Percentiles rank a stretch among this genome's conserved stretches.
These are phyloP conservation scores for Rhabdomys pumilio DNA, from an alignment of 2,797 vertebrate species.

Conservation along the genomic window DNA sequence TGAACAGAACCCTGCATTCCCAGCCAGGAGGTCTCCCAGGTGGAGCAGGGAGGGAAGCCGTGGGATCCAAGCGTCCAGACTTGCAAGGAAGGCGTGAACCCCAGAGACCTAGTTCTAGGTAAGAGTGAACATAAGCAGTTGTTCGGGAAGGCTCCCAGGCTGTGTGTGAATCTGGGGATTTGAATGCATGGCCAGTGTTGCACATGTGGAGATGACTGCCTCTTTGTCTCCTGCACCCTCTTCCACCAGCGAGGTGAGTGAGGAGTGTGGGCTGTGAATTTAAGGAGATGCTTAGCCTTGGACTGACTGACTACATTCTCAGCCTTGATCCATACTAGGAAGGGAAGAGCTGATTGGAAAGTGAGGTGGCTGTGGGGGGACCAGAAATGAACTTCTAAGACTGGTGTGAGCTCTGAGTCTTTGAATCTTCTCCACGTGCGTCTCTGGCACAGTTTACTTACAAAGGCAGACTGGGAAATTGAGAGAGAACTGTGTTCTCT, in stretches of 20 bases:
- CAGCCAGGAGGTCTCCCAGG: slow-evolving; percentile 71
- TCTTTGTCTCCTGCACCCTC: background rate
- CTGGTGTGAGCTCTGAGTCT: slow-evolving; percentile 39
- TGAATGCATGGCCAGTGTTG: background rate
- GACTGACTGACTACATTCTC: background rate
- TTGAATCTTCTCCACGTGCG: background rate
- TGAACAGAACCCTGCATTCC: slow-evolving; percentile 79
- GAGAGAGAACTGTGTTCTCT: background rate
- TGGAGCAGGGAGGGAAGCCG: slow-evolving; percentile 74
- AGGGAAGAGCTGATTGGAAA: background rate
- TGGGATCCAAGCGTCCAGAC: slow-evolving; percentile 73
- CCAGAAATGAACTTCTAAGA: background rate
- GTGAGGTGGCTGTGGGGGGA: background rate
- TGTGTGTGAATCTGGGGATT: background rate
- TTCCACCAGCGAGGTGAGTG: background rate
- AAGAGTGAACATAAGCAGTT: slow-evolving; percentile 46
- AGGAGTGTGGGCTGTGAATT: background rate
- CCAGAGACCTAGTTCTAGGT: slow-evolving; percentile 72
- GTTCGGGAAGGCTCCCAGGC: background rate
- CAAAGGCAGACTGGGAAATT: background rate
- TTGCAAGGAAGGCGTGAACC: slow-evolving; percentile 60
- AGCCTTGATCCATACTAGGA: background rate
- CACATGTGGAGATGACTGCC: background rate
- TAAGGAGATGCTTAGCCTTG: background rate
- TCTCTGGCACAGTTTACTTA: background rate